A percentile compares a stretch with the other conserved stretches of the same genome.
These are phyloP conservation scores for Oreonectes daqikongensis DNA, from an alignment of 2,797 vertebrate genomes.

Conservation along the genomic window DNA sequence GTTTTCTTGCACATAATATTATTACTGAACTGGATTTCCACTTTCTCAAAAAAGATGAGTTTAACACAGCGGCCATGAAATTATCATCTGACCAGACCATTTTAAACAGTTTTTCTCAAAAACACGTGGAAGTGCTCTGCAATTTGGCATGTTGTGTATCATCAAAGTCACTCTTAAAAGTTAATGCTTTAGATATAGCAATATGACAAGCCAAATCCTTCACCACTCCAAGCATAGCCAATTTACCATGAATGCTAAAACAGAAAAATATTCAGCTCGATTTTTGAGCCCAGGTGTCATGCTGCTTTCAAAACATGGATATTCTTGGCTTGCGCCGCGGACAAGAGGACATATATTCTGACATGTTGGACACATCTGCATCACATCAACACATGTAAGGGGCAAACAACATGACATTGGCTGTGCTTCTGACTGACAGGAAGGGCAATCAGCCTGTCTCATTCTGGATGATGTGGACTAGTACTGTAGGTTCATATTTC, in stretches of 20 bases:
- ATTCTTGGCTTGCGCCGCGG: conserved; percentile 21
- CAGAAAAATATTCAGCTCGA: neutral
- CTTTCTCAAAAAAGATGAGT: neutral
- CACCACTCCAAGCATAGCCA: neutral
- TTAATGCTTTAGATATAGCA: neutral
- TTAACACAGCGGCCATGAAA: neutral
- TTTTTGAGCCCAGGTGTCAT: neutral
- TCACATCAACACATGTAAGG: conserved; percentile 45
- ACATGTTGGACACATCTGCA: conserved; percentile 21
- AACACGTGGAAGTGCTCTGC: neutral
- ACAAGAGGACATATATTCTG: conserved; percentile 12
- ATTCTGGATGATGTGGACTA: conserved; percentile 9
- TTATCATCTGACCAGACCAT: neutral
- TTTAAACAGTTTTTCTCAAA: neutral
- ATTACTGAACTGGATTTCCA: neutral
- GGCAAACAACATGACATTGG: conserved; percentile 17
- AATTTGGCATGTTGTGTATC: conserved; percentile 6
- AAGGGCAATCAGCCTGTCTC: conserved; percentile 43
- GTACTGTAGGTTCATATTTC: neutral
- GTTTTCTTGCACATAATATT: neutral
- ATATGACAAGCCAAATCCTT: conserved; percentile 3
- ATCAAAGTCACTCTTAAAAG: neutral
- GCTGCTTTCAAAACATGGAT: conserved; percentile 27
- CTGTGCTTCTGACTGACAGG: conserved; percentile 41
- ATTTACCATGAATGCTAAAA: neutral